Percentiles rank a stretch among this genome's conserved stretches.
Conservation (phyloP, 2,888 invertebrate species). For the Hyalella azteca region DNA sequence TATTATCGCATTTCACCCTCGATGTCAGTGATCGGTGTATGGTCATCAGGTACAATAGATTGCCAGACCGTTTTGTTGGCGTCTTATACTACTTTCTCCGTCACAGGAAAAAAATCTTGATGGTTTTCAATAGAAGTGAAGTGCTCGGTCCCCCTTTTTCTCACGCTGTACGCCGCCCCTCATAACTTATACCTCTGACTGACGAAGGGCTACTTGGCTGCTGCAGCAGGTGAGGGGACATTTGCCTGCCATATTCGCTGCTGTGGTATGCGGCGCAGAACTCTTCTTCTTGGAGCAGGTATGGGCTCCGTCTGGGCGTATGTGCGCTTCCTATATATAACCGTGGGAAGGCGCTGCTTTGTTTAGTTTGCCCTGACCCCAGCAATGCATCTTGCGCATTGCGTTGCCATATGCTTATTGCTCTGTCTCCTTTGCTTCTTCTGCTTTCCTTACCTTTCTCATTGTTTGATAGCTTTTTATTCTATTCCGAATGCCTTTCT, state of each 20-base stretch:
- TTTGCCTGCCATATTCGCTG: slow-evolving; percentile 17
- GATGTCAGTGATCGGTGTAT: neutral
- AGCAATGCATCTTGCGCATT: neutral
- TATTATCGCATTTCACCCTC: slow-evolving; percentile 20
- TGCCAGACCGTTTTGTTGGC: slow-evolving; percentile 3
- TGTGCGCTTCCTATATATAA: slow-evolving; percentile 6
- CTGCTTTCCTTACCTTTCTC: neutral
- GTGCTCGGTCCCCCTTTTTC: neutral
- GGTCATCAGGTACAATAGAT: neutral
- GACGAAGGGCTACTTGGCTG: slow-evolving; percentile 9
- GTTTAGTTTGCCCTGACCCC: neutral
- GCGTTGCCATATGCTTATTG: neutral
- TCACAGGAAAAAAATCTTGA: neutral
- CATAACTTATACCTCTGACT: slow-evolving; percentile 2
- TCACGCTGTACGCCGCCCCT: slow-evolving; percentile 11
- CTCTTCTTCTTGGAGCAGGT: slow-evolving; percentile 8
- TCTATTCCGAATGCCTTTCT: slow-evolving; percentile 3
- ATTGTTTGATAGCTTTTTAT: neutral
- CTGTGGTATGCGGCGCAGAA: neutral
- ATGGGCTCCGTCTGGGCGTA: neutral
- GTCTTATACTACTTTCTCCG: slow-evolving; percentile 19
- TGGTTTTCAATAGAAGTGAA: neutral
- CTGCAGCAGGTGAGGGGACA: neutral
- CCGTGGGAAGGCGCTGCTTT: slow-evolving; percentile 28
- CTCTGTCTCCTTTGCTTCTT: slow-evolving; percentile 19